Evolutionary conservation across 1,140 invertebrate species (phyloP).

Genomic region (Drosophila repleta): DNA sequence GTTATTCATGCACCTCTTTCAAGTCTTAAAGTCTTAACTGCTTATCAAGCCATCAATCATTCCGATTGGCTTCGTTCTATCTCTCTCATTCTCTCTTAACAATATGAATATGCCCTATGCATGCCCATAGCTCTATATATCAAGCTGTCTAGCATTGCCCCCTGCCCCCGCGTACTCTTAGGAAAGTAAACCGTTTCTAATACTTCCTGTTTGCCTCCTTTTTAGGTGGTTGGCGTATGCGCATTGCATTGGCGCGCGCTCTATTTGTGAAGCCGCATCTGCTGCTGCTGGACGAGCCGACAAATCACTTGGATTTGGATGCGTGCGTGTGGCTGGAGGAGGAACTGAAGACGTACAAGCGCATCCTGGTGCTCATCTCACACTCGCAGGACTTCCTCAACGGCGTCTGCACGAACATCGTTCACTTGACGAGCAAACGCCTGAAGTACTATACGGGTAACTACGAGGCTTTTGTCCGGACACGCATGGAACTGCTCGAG

Average conservation of each 20-base stretch:
- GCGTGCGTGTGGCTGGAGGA: slow-evolving; percentile 99
- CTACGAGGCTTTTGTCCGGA: slow-evolving; percentile 97
- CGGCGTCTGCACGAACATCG: slow-evolving; percentile 99
- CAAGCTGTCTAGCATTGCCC: too few species aligned
- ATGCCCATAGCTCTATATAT: too few species aligned
- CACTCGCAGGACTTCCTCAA: slow-evolving; percentile 99
- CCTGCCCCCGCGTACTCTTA: too few species aligned
- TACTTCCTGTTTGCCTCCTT: not conserved
- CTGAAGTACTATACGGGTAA: slow-evolving; percentile 98
- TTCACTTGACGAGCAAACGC: slow-evolving; percentile 97
- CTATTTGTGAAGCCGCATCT: slow-evolving; percentile 97
- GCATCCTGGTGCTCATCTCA: slow-evolving; percentile 99
- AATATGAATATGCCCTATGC: too few species aligned
- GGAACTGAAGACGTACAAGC: slow-evolving; percentile 97
- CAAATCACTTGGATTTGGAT: slow-evolving; percentile 99
- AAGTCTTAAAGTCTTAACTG: too few species aligned
- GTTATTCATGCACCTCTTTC: too few species aligned
- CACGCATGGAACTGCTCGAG: slow-evolving; percentile 96
- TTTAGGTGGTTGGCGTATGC: slow-evolving; percentile 97
- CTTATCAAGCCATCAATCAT: too few species aligned
- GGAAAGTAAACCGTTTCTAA: not conserved
- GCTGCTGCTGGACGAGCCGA: slow-evolving; percentile 97
- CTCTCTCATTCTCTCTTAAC: too few species aligned
- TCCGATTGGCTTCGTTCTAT: too few species aligned
- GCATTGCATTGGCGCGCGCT: slow-evolving; percentile 98